Evolutionary conservation across 2,113 vertebrate genomes (phyloP), one percentile per base, ranked within the genome.

Genomic region (Silurus asotus): DNA sequence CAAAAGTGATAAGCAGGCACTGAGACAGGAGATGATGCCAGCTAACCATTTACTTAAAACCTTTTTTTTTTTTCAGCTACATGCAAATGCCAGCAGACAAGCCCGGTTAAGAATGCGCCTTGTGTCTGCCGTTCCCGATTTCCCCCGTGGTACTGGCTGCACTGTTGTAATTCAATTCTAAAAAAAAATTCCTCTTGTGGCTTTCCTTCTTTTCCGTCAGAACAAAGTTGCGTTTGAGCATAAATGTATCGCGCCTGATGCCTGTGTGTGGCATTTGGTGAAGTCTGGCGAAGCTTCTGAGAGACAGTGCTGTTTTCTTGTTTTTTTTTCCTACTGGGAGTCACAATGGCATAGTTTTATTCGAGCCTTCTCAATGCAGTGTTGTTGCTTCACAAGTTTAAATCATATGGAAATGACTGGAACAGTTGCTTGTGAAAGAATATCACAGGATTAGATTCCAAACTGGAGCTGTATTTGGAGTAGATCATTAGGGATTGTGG

Each of bases 21-120:
- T 75, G 84, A 86, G 62, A 51, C 72, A 81, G 85, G 80, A 85
- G 87, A 91, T 88, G 86, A 88, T 86, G 83, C 80, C 84, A 76
- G 87, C 86, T 91, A 92, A 90, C 89, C 88, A 90, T 92, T 88
- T 53, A 48, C 89, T 89, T 84, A 88, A 91, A 92, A 91, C 59
- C 37, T 37, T 85, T 88, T 87, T 92, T 78, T 91, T 84, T 89
- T 83, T 89, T 90, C 85, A 85, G 51, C 85, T 81, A 15, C 74
- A 69, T 85, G 82, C 86, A 83, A 81, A 78, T 74, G 83, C 69
- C 76, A 55, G 79, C 70, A 70, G 77, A 81, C 86, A 53, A 70
- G 65, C 89, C 82, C 45, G 62, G 79, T 78, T 84, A 84, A 77
- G 72, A 64, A 74, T 81, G 88, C 23, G 83, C 85, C 53, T 86